Evolutionary conservation across 2,113 vertebrate genomes (phyloP), one percentile per base, ranked within the genome.

Genomic region (Channa maculata): DNA sequence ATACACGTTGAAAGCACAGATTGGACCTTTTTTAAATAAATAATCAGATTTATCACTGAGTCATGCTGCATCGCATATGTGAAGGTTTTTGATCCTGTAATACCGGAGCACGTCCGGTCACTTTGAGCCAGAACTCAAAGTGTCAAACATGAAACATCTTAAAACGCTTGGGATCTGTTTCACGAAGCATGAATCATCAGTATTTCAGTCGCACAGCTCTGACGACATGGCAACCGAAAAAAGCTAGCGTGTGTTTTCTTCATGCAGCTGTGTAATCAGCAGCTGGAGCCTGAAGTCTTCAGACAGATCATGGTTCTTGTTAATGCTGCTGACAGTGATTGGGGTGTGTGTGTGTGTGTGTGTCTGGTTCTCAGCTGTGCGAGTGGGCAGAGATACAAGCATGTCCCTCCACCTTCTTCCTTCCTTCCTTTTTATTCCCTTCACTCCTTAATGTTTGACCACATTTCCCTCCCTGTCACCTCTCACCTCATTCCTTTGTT

Each of bases 331-430:
- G 65, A 34, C 8, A 24, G 36, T 57, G 13, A 37, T 71, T 9
- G 24, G 5, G 4, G 14, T 76, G 49, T 71, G 8, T 24, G 14
- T 4, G 64, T 60, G 41, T 63, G 49, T 79, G 58, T 44, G 60
- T 52, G 54, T 64, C 15, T 75, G 79, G 15, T 69, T 53, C 66
- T 64, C 65, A 44, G 71, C 52, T 85, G 67, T 53, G 9, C 2
- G 2, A 44, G 34, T 64, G 49, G 43, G 69, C 67, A 67, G 13
- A 52, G 54, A 75, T 37, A 59, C 73, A 51, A 61, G 49, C 51
- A 2, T 15, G 13, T 83, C 15, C 59, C 70, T 68, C 76, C 61
- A 24, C 80, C 67, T 79, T 58, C 65, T 82, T 81, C 71, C 65
- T 65, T 75, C 73, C 53, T 67, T 64, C 46, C 66, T 52, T 54